A percentile compares a stretch with the other conserved stretches of the same genome.
Conservation (phyloP, 2,113 vertebrate genomes). For the Dasypus novemcinctus region DNA sequence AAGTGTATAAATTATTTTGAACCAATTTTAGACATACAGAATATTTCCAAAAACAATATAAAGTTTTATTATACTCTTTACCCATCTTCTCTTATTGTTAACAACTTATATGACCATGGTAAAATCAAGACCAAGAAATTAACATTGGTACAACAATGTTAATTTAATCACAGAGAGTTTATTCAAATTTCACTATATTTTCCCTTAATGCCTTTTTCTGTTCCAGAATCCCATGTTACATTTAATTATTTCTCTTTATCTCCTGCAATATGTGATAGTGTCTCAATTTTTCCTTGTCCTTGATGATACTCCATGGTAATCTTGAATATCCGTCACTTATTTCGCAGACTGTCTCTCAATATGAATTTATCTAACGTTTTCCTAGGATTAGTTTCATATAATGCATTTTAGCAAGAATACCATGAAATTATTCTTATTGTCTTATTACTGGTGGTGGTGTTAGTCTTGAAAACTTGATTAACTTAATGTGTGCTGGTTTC, state of each 20-base stretch:
- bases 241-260: background rate
- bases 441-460: background rate
- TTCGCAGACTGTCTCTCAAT: background rate
- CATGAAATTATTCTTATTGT: background rate
- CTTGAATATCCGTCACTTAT: background rate
- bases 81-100: background rate
- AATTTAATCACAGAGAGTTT: background rate
- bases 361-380: background rate
- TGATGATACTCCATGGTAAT: background rate
- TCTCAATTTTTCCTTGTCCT: background rate
- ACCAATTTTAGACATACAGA: background rate
- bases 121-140: background rate
- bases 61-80: too few relatives aligned
- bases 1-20: background rate
- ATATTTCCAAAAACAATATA: background rate
- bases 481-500: background rate
- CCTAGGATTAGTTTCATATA: background rate
- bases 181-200: background rate
- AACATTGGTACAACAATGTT: background rate
- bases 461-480: background rate
- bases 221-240: too few relatives aligned
- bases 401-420: background rate
- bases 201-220: background rate
- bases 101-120: background rate
- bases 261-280: background rate